Evolutionary conservation across 2,797 vertebrate genomes (phyloP), one percentile per base, ranked within the genome.

Genomic region (Crenuchus spilurus): DNA sequence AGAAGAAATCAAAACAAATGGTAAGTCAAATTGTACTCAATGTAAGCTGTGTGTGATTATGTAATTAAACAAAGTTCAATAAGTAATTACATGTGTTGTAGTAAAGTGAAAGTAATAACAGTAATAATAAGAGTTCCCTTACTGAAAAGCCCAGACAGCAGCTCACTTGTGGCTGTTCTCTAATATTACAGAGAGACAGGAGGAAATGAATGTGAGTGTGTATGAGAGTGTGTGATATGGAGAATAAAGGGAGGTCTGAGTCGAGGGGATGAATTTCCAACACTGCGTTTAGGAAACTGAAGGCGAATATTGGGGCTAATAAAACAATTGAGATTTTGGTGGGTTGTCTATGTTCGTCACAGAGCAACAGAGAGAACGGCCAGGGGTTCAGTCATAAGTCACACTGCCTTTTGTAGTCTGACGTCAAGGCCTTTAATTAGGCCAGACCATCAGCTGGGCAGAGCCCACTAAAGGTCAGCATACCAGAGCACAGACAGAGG

Each of bases 401-500:
- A 84, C 74, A 83, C 77, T 74, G 48, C 30, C 77, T 84, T 74
- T 49, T 65, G 67, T 55, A 77, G 84, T 78, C 78, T 92, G 90
- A 92, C 87, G 87, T 92, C 90, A 90, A 86, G 87, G 84, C 79
- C 76, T 84, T 84, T 89, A 88, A 92, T 92, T 91, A 88, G 80
- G 68, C 74, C 60, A 13, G 82, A 76, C 77, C 82, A 88, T 91
- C 88, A 87, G 88, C 84, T 79, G 86, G 85, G 48, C 85, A 86
- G 87, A 84, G 80, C 84, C 87, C 83, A 81, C 85, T 78, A 93
- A 94, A 93, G 92, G 93, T 93, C 92, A 93, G 86, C 87, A 84
- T 90, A 87, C 89, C 90, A 87, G 83, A 86, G 84, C 77, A 84
- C 81, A 88, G 87, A 92, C 88, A 88, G 87, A 86, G 84, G 76